Conservation (phyloP, 2,113 vertebrate genomes). For the Thunnus thynnus region DNA sequence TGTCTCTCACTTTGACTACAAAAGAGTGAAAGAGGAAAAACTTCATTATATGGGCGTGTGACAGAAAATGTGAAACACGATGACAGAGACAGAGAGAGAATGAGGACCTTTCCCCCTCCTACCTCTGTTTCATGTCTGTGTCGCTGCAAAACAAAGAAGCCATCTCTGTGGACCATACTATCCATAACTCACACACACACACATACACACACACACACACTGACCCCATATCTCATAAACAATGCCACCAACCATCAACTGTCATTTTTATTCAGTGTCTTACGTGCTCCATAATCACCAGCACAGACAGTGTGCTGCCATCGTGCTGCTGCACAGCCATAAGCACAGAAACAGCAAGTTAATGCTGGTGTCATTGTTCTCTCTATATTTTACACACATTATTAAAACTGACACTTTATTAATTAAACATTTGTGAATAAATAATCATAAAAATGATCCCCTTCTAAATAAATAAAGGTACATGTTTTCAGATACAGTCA, state of each 20-base stretch:
- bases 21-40: constrained; percentile 74
- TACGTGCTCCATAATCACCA: constrained; percentile 35
- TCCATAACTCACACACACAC: constrained; percentile 36
- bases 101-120: constrained; percentile 13
- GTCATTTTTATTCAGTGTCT: constrained; percentile 50
- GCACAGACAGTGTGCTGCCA: constrained; percentile 1
- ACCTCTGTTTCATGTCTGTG: constrained; percentile 71
- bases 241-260: constrained; percentile 50
- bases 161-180: constrained; percentile 48
- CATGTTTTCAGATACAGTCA: too few species aligned
- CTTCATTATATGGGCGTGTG: constrained; percentile 76
- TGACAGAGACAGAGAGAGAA: constrained; percentile 48
- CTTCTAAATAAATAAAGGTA: too few species aligned
- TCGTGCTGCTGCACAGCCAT: constrained; percentile 6
- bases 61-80: constrained; percentile 65
- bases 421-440: too few species aligned
- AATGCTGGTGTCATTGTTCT: constrained; percentile 1
- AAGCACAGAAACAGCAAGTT: constrained; percentile 10
- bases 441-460: too few species aligned
- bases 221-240: constrained; percentile 49
- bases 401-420: too few species aligned
- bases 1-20: constrained; percentile 74
- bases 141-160: constrained; percentile 61
- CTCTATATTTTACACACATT: not conserved
- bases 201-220: constrained; percentile 30